Evolutionary conservation across 2,113 vertebrate genomes (phyloP).

Genomic region (Prionailurus viverrinus): DNA sequence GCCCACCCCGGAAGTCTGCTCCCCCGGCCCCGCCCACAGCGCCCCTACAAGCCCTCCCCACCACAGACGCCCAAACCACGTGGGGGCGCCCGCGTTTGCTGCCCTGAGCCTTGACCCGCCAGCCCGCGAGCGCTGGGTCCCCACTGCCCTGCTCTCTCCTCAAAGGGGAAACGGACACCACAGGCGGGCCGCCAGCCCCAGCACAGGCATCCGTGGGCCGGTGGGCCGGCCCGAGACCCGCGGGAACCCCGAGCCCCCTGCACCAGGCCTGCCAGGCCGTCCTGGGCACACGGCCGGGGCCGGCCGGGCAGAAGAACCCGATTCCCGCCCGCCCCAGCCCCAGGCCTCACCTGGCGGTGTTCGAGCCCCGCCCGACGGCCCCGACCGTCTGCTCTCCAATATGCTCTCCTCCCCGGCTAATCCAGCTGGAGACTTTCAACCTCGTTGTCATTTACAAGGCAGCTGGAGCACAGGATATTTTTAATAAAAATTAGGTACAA

Average conservation of each 20-base stretch:
- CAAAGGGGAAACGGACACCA: rapidly evolving
- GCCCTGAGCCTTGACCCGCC: not conserved
- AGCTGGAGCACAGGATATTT: constrained; percentile 86
- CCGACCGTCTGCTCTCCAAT: constrained; percentile 76
- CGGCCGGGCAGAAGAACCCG: rapidly evolving
- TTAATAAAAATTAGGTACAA: constrained; percentile 90
- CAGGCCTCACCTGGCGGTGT: not conserved
- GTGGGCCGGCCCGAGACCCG: rapidly evolving
- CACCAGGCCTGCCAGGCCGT: not conserved
- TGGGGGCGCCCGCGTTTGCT: rapidly evolving
- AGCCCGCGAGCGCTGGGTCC: rapidly evolving
- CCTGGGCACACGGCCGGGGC: not conserved
- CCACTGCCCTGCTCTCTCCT: not conserved
- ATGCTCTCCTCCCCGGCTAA: constrained; percentile 72
- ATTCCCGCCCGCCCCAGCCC: no score
- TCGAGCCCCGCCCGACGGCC: constrained; percentile 56
- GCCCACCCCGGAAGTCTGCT: rapidly evolving
- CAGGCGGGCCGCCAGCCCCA: not conserved
- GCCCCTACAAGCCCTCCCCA: not conserved
- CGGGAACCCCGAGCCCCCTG: rapidly evolving
- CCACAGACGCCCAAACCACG: rapidly evolving
- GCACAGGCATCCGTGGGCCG: not conserved
- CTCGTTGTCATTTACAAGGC: constrained; percentile 81
- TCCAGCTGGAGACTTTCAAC: constrained; percentile 74
- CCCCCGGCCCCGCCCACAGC: not conserved